Base-by-base conservation (phyloP, 2,113 vertebrate species). In the Pimephales promelas region DNA sequence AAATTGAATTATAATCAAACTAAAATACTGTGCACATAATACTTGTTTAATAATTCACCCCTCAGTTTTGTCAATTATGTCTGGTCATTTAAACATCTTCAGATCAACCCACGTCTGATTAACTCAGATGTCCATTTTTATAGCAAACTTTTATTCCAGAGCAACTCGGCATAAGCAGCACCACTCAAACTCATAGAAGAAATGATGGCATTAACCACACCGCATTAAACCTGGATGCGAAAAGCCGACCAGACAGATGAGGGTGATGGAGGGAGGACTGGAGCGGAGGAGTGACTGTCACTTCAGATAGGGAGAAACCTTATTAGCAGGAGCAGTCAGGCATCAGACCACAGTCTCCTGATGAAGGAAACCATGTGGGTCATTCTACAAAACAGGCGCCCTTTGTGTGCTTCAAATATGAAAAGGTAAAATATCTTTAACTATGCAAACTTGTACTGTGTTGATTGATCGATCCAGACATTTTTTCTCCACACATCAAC, bases 251-350 rank as follows among this genome's bases (percentile, higher is more conserved):
- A 45, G 24, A 72, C n/a, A 26, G 49, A 56, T 18, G 79, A 81
- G 91, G 90, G 86, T 88, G 81, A 76, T 84, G 31, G 70, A 40
- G 86, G 90, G 90, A 89, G 92, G 87, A 43, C 91, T 88, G 52
- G 84, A 43, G 85, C 82, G 85, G 52, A 89, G 68, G 83, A 92
- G 88, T 83, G 89, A 85, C 86, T 89, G 83, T 93, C 92, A 93
- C 85, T 92, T 90, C 92, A 94, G 91, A 90, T 89, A 86, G 92
- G 91, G 81, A 94, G 90, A 90, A 89, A 91, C 90, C 52, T 88
- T 93, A 93, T 94, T 92, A 93, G 92, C 88, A 89, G 92, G 93
- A 94, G 94, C 94, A 92, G 90, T 54, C 52, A 22, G 52, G 52
- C 52, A 22, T 54, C 52, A 54, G 52, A 85, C 93, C 92, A 85